Evolutionary conservation across 1,140 invertebrate species (phyloP).

Genomic region (Zophobas atratus): DNA sequence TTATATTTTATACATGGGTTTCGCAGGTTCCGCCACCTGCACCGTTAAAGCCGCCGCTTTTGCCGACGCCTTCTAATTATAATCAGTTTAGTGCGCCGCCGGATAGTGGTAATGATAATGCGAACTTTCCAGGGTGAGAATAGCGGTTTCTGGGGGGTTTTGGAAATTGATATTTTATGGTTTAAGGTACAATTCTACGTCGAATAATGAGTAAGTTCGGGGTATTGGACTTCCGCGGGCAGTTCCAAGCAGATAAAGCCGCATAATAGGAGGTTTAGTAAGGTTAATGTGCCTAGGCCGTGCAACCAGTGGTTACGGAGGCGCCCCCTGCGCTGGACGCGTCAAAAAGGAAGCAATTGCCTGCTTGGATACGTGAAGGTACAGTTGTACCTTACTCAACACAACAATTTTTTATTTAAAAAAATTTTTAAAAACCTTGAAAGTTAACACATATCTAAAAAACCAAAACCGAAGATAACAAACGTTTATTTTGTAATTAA

Average conservation of each 20-base stretch:
- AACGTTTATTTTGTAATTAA: too few relatives aligned
- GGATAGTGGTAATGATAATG: conserved; percentile 60
- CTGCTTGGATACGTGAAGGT: conserved; percentile 95
- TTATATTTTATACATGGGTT: too few relatives aligned
- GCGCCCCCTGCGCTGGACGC: conserved; percentile 78
- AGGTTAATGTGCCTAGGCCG: conserved; percentile 63
- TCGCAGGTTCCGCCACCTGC: conserved; percentile 66
- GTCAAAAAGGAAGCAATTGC: conserved; percentile 90
- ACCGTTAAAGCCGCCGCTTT: conserved; percentile 65
- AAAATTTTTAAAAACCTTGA: too few relatives aligned
- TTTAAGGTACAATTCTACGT: conserved; percentile 49
- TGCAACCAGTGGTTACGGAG: conserved; percentile 42
- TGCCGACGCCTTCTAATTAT: conserved; percentile 67
- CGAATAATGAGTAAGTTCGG: conserved; percentile 54
- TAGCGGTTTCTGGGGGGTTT: background rate
- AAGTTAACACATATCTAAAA: too few relatives aligned
- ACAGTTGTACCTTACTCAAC: too few relatives aligned
- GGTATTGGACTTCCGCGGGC: conserved; percentile 66
- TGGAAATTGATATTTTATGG: background rate
- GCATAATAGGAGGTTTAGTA: conserved; percentile 65
- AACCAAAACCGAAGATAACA: too few relatives aligned
- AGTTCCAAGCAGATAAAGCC: conserved; percentile 59
- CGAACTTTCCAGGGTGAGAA: conserved; percentile 58
- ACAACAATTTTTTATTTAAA: too few relatives aligned
- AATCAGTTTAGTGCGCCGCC: conserved; percentile 67